Percentiles rank a stretch among this genome's conserved stretches.
Evolutionary conservation across 92 coral and sea anemone genomes (phyloP).

Genomic region (Umimayanthus chanpuru): DNA sequence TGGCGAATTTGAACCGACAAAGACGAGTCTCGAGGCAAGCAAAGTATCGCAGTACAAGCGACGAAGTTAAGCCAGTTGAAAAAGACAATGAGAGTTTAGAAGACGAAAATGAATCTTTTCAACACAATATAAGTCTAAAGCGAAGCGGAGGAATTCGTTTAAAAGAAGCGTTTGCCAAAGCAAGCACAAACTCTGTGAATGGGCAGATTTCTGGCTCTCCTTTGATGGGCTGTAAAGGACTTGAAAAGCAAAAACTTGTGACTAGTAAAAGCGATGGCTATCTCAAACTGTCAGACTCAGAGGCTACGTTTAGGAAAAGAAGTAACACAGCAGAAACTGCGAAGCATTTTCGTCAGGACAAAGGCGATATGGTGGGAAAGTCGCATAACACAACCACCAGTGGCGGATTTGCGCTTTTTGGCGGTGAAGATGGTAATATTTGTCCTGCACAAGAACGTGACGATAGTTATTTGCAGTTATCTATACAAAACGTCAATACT

Average conservation of each 20-base stretch:
- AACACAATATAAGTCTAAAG: not conserved
- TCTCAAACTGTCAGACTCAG: not conserved
- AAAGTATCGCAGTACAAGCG: slow-evolving; percentile 11
- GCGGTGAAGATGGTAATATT: not conserved
- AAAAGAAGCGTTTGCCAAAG: slow-evolving; percentile 1
- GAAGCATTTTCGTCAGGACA: not conserved
- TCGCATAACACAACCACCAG: not conserved
- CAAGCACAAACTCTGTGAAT: not conserved
- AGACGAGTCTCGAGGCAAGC: not conserved
- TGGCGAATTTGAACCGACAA: not conserved
- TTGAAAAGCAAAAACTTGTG: slow-evolving; percentile 17
- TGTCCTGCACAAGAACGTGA: not conserved
- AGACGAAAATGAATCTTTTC: slow-evolving; percentile 7
- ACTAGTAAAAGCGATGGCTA: slow-evolving; percentile 23
- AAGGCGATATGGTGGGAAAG: not conserved
- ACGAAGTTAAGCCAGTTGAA: not conserved
- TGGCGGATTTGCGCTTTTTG: not conserved
- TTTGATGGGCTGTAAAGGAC: not conserved
- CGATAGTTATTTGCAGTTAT: not conserved
- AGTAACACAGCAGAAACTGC: not conserved
- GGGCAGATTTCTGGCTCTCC: not conserved
- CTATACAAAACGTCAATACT: not conserved
- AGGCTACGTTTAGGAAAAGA: not conserved
- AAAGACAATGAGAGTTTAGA: slow-evolving; percentile 7
- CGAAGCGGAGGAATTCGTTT: slow-evolving; percentile 33